Base-by-base conservation (phyloP, 2,797 vertebrate species). In the Hippopotamyrus pictus region DNA sequence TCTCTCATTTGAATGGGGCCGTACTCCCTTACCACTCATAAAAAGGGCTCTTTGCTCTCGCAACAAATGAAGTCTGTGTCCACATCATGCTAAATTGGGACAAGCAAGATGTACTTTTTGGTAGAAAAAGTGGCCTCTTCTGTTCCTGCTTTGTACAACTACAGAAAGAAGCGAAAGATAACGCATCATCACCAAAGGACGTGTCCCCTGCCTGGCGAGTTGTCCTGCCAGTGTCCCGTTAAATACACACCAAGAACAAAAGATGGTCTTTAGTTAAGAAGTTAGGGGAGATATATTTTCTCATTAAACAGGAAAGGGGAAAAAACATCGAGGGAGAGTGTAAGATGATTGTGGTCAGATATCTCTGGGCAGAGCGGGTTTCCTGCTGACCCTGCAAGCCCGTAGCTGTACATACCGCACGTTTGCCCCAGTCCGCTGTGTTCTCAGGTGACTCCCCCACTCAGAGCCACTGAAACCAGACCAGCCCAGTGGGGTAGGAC, bases 401-500 rank as follows among this genome's bases (percentile, higher is more conserved):
- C n/a, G 0, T 25, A 50, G 3, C 33, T 44, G 11, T 88, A 65
- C 22, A 88, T 48, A 57, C 85, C 1, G 53, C 51, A 54, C 59
- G 6, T 89, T n/a, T 0, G 19, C 29, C 90, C 0, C 88, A 48
- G 22, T 89, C 83, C 51, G 1, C 11, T 5, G n/a, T 65, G 2
- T 92, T 95, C 93, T 96, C 95, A 92, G 90, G 92, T 95, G 92
- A 94, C 95, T 90, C 51, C 48, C 22, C 69, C 90, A 92, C 93
- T 90, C 93, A 92, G 91, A 92, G 29, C 91, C 90, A 82, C 89
- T 93, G 95, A 95, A 95, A 95, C 94, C 8, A 91, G 94, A 94
- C 93, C 89, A 69, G 62, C 94, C 48, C 90, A 8, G 82, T 9
- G 59, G 59, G 82, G 95, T 92, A 90, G 91, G 76, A 79, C 17